Conservation (phyloP, 2,888 invertebrate genomes). For the Octonoba sinensis region DNA sequence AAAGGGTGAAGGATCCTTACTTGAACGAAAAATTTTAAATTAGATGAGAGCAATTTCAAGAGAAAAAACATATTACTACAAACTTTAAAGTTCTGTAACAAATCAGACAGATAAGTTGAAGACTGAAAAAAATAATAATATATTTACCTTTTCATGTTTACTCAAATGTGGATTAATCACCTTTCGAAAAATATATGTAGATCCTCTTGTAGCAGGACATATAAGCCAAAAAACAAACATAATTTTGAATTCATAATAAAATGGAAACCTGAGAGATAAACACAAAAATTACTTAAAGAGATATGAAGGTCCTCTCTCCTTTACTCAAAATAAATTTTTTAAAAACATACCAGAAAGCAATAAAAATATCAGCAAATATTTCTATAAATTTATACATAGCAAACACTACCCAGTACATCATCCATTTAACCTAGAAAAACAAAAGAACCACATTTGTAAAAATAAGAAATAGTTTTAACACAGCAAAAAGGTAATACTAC, state of each 20-base stretch:
- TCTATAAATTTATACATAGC: conserved; percentile 95
- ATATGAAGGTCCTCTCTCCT: too few relatives aligned
- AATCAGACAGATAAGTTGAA: too few relatives aligned
- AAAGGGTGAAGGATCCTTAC: too few relatives aligned
- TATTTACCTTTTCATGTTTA: conserved; percentile 85
- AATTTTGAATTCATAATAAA: conserved; percentile 98
- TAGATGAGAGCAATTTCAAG: too few relatives aligned
- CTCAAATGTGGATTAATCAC: conserved; percentile 95
- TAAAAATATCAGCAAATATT: conserved; percentile 94
- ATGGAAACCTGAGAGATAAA: conserved; percentile 83
- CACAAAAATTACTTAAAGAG: background rate
- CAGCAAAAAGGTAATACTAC: too few relatives aligned
- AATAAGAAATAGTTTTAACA: background rate
- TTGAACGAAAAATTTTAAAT: too few relatives aligned
- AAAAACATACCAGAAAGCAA: conserved; percentile 80
- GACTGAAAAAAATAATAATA: background rate
- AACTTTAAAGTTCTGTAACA: too few relatives aligned
- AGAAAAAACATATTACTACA: too few relatives aligned
- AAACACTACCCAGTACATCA: conserved; percentile 99
- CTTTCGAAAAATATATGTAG: conserved; percentile 93
- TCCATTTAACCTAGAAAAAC: conserved; percentile 93
- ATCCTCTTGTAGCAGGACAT: conserved; percentile 95
- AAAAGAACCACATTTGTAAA: conserved; percentile 31
- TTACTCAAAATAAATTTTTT: too few relatives aligned
- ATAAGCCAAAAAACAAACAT: conserved; percentile 94